phyloP scores from a whole-genome alignment of 30 jellyfish, hydroid and myxozoan species.

The Pelagia noctiluca region DNA sequence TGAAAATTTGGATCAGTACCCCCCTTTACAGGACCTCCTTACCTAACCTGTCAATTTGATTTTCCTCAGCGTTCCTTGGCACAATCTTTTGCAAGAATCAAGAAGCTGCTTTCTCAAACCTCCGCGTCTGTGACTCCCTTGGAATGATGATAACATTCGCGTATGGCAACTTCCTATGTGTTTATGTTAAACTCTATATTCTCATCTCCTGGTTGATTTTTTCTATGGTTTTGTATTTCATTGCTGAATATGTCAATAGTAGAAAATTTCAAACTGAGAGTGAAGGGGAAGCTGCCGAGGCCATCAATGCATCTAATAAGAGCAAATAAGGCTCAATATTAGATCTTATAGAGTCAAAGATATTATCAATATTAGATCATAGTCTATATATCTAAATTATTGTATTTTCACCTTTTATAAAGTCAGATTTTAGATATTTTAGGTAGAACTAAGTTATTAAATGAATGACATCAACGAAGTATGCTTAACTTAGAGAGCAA shows the following conservation, averaged over 20 bases:
- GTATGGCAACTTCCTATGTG: slow-evolving; percentile 59
- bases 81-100: slow-evolving; percentile 33
- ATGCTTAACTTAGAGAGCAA: too few species aligned
- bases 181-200: slow-evolving; percentile 41
- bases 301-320: too few species aligned
- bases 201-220: slow-evolving; percentile 12
- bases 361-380: too few species aligned
- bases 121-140: slow-evolving; percentile 46
- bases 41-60: neutral
- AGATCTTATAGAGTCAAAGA: too few species aligned
- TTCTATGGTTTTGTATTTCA: slow-evolving; percentile 26
- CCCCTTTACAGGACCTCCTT: neutral
- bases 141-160: slow-evolving; percentile 63
- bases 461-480: too few species aligned
- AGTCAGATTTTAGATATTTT: too few species aligned
- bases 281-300: too few species aligned
- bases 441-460: too few species aligned
- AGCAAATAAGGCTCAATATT: too few species aligned
- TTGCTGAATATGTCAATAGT: slow-evolving; percentile 35
- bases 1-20: neutral
- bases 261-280: slow-evolving; percentile 15
- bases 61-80: slow-evolving; percentile 46
- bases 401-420: too few species aligned
- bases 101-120: slow-evolving; percentile 55
- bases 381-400: too few species aligned